Evolutionary conservation across 2,113 vertebrate species (phyloP).

Genomic region (Colaptes auratus): DNA sequence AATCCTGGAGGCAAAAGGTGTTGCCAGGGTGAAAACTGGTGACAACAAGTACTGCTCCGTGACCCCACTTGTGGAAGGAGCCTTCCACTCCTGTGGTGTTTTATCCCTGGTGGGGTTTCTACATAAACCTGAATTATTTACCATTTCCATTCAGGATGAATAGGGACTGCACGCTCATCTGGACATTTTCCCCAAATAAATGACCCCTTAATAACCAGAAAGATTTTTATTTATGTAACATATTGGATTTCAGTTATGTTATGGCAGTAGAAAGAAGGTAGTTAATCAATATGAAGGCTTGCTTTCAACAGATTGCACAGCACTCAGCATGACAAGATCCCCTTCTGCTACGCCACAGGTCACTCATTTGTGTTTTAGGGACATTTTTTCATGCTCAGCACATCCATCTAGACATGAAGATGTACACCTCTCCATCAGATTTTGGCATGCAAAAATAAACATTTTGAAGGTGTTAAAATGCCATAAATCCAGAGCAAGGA

Average conservation of each 20-base stretch:
- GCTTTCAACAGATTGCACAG: slow-evolving; percentile 66
- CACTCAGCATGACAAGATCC: slow-evolving; percentile 60
- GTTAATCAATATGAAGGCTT: slow-evolving; percentile 71
- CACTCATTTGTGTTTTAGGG: slow-evolving; percentile 37
- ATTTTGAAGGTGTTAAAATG: neutral
- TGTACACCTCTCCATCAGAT: slow-evolving; percentile 31
- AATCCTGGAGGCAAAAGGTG: rapidly evolving
- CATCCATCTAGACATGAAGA: slow-evolving; percentile 28
- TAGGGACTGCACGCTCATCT: neutral
- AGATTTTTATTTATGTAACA: slow-evolving; percentile 66
- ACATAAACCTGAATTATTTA: slow-evolving; percentile 22
- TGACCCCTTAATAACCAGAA: slow-evolving; percentile 59
- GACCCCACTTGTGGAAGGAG: neutral
- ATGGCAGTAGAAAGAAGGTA: slow-evolving; percentile 61
- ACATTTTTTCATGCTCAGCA: slow-evolving; percentile 29
- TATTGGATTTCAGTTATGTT: slow-evolving; percentile 70
- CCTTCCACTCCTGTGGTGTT: neutral
- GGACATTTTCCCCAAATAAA: slow-evolving; percentile 49
- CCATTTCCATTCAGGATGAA: slow-evolving; percentile 25
- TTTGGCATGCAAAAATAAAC: neutral
- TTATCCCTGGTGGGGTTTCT: neutral
- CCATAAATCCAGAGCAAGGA: neutral
- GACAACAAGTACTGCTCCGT: neutral
- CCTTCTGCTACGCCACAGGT: slow-evolving; percentile 57
- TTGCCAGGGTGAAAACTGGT: neutral